A percentile compares a stretch with the other conserved stretches of the same genome.
Evolutionary conservation across 2,797 vertebrate species (phyloP).

Genomic region (Helicolenus hilgendorfi): DNA sequence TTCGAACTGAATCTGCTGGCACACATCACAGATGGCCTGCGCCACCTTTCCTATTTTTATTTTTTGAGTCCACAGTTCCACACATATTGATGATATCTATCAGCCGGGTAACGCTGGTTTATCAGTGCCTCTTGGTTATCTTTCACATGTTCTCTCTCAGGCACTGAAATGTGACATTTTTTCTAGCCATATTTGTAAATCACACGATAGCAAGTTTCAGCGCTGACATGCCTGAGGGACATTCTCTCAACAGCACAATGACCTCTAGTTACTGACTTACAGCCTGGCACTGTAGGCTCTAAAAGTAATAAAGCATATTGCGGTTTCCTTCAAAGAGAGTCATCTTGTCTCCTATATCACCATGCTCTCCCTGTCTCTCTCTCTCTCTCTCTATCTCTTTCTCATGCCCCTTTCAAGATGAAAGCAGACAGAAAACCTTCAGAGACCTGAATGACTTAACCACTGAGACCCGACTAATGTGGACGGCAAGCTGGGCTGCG

Average conservation of each 20-base stretch:
- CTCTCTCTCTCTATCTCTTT: not conserved
- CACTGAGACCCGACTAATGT: constrained; percentile 16
- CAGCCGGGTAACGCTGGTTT: constrained; percentile 7
- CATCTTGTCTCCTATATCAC: constrained; percentile 7
- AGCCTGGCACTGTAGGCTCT: constrained; percentile 22
- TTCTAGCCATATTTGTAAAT: constrained; percentile 11
- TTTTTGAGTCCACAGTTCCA: constrained; percentile 24
- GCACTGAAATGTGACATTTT: constrained; percentile 19
- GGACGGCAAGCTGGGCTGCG: constrained; percentile 28
- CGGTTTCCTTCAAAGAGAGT: constrained; percentile 38
- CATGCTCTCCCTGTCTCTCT: not conserved
- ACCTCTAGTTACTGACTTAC: constrained; percentile 62
- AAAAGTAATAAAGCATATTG: constrained; percentile 63
- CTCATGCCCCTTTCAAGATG: constrained; percentile 58
- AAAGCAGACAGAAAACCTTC: constrained; percentile 70
- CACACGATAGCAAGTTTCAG: constrained; percentile 5
- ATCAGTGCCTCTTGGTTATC: not conserved
- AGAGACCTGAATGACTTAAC: constrained; percentile 61
- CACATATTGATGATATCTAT: constrained; percentile 26
- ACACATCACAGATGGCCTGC: constrained; percentile 53
- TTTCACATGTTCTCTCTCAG: not conserved
- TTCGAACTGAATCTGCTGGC: constrained; percentile 12
- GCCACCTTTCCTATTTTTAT: constrained; percentile 51
- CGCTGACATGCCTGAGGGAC: constrained; percentile 17
- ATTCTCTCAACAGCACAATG: constrained; percentile 54